Percentiles rank a stretch among this genome's conserved stretches.
These are phyloP conservation scores for Pangasius krempfi DNA, from an alignment of 2,797 vertebrate genomes.

Conservation along the genomic window DNA sequence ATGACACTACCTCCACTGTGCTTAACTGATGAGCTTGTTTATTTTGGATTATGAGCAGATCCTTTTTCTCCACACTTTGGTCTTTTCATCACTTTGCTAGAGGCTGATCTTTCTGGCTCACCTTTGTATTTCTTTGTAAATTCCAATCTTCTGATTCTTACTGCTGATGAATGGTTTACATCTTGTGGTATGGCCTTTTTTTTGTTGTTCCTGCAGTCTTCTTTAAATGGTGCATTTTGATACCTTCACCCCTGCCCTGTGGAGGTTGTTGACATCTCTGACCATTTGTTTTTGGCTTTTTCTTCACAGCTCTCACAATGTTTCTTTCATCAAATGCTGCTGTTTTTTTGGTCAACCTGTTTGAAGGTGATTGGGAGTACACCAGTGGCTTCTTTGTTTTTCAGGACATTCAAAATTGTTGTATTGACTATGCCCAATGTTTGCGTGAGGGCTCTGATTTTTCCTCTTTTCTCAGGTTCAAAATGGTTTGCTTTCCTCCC, in stretches of 20 bases:
- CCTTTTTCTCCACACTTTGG: neutral
- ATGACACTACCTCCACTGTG: neutral
- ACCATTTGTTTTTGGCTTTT: neutral
- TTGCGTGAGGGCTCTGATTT: neutral
- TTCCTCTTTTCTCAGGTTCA: neutral
- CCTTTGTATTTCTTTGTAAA: neutral
- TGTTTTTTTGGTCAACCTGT: neutral
- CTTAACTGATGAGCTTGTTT: neutral
- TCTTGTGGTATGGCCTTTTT: neutral
- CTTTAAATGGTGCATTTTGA: neutral
- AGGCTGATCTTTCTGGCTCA: neutral
- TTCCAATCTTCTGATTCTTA: neutral
- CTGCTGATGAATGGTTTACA: neutral
- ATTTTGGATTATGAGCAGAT: neutral
- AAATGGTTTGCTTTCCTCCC: neutral
- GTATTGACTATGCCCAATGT: no score
- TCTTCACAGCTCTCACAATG: neutral
- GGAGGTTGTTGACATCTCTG: neutral
- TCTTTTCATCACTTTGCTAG: neutral
- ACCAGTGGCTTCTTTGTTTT: neutral
- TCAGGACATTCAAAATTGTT: no score
- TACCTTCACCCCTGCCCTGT: neutral
- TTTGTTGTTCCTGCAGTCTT: no score
- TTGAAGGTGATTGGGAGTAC: no score
- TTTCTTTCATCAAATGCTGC: neutral